Percentiles rank a stretch among this genome's conserved stretches.
Evolutionary conservation across 2,797 vertebrate species (phyloP).

Genomic region (Hoplostethus atlanticus): DNA sequence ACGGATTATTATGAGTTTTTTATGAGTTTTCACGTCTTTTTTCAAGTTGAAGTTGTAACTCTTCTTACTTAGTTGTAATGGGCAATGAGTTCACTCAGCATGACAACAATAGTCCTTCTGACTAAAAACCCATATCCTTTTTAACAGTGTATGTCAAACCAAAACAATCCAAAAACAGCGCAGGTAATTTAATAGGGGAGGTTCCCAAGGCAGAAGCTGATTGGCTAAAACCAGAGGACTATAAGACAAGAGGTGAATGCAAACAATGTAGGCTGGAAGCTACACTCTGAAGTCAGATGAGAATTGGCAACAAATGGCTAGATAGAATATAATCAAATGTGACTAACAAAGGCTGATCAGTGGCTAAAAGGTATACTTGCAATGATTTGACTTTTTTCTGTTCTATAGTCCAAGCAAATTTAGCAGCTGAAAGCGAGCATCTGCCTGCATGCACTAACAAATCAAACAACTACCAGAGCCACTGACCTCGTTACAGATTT

Average conservation of each 20-base stretch:
- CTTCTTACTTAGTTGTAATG: too few relatives aligned
- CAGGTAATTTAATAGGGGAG: conserved; percentile 31
- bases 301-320: neutral
- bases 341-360: neutral
- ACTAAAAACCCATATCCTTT: too few relatives aligned
- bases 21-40: too few relatives aligned
- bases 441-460: neutral
- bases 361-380: neutral
- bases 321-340: neutral
- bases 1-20: too few relatives aligned
- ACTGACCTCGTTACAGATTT: conserved; percentile 91
- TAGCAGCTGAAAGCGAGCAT: neutral
- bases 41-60: too few relatives aligned
- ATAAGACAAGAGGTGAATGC: conserved; percentile 2
- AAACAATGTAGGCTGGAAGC: conserved; percentile 24
- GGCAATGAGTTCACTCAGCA: too few relatives aligned
- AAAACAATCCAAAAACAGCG: neutral
- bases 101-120: too few relatives aligned
- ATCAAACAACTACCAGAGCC: neutral
- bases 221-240: conserved; percentile 51
- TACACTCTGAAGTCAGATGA: neutral
- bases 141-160: too few relatives aligned
- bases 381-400: neutral
- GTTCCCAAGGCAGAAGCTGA: conserved; percentile 48
- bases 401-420: too few relatives aligned